These are phyloP conservation scores for Drosophila lini DNA, from an alignment of 1,140 invertebrate species.

Conservation along the genomic window DNA sequence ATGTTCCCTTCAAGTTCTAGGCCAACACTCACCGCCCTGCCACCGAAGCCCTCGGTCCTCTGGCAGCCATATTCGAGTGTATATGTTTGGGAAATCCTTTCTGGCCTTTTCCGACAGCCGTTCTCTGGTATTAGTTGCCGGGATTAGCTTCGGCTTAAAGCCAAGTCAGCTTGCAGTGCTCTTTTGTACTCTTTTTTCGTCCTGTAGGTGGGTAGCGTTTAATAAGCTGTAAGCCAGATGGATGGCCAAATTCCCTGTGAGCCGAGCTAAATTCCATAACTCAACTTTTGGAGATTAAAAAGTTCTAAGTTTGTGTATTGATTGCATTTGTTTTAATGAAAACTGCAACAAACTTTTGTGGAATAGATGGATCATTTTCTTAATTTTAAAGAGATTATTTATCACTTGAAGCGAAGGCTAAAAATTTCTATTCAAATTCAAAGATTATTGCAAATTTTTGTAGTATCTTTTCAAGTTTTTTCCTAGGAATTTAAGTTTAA, in stretches of 20 bases:
- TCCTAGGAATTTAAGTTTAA: no score
- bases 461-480: no score
- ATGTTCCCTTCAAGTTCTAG: slow-evolving; percentile 58
- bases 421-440: no score
- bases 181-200: slow-evolving; percentile 7
- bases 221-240: slow-evolving; percentile 27
- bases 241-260: slow-evolving; percentile 15
- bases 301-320: background rate
- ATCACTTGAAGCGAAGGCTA: no score
- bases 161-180: slow-evolving; percentile 7
- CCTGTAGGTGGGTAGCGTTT: background rate
- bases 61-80: slow-evolving; percentile 20
- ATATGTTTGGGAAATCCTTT: slow-evolving; percentile 49
- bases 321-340: slow-evolving; percentile 1
- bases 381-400: background rate
- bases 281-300: slow-evolving; percentile 2
- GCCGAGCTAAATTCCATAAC: slow-evolving; percentile 5
- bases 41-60: slow-evolving; percentile 5
- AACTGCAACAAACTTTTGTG: background rate
- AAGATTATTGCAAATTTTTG: no score
- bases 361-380: background rate
- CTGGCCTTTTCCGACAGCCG: slow-evolving; percentile 15
- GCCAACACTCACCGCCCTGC: slow-evolving; percentile 26
- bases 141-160: slow-evolving; percentile 35
- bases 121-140: slow-evolving; percentile 31